Percentiles rank a stretch among this genome's conserved stretches.
phyloP scores from a whole-genome alignment of 2,797 vertebrate species.

The Silurus lanzhouensis region DNA sequence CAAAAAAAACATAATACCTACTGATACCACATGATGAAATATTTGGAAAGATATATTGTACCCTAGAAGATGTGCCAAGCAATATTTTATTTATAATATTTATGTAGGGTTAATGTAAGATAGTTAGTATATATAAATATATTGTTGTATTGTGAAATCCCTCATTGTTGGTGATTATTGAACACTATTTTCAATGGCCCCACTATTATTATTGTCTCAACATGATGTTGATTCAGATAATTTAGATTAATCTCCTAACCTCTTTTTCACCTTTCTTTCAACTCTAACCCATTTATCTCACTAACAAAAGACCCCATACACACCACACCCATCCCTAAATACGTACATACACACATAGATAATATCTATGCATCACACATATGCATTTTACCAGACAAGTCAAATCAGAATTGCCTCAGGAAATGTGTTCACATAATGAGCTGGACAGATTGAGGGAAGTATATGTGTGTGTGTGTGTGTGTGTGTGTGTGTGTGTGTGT shows the following conservation, averaged over 20 bases:
- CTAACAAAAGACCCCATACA: not conserved
- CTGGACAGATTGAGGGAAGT: constrained; percentile 2
- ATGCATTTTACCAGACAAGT: constrained; percentile 28
- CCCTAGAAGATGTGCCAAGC: not conserved
- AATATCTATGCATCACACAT: not conserved
- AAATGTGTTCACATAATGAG: constrained; percentile 25
- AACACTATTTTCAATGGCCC: not conserved
- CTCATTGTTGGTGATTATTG: not conserved
- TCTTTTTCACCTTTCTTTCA: not conserved
- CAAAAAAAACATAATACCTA: not conserved
- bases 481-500: constrained; percentile 35
- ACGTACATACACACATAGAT: not conserved
- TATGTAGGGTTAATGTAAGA: not conserved
- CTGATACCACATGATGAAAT: not conserved
- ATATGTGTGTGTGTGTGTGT: constrained; percentile 5
- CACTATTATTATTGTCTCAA: not conserved
- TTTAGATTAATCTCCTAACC: constrained; percentile 7
- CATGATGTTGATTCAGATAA: not conserved
- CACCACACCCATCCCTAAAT: not conserved
- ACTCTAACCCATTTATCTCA: constrained; percentile 5
- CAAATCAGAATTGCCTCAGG: constrained; percentile 41
- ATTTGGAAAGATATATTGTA: not conserved
- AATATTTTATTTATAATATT: not conserved
- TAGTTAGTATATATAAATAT: too few relatives aligned
- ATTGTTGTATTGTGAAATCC: not conserved